These are phyloP conservation scores for Emydura subglobosa DNA, from an alignment of 2,113 vertebrate genomes.

Conservation along the genomic window DNA sequence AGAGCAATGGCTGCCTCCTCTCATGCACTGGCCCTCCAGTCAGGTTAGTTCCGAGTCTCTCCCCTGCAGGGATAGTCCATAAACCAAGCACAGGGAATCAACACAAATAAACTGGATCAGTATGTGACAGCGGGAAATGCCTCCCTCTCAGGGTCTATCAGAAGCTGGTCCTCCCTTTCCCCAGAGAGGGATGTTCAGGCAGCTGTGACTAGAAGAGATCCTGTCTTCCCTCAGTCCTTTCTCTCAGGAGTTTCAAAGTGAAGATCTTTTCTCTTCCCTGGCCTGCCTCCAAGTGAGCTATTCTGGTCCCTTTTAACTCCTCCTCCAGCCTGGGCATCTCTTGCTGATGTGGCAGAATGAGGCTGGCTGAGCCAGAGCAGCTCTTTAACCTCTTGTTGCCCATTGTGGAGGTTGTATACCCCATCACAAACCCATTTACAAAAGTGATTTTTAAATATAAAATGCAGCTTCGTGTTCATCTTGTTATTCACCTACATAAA, in stretches of 20 bases:
- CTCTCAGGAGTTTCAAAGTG: background rate
- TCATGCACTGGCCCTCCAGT: background rate
- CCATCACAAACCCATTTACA: background rate
- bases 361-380: background rate
- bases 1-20: background rate
- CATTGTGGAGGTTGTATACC: background rate
- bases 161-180: background rate
- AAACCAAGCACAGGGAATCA: background rate
- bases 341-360: background rate
- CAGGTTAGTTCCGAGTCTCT: background rate
- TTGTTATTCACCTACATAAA: background rate
- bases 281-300: background rate
- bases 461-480: rapidly evolving
- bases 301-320: background rate
- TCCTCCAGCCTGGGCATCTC: background rate
- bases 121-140: background rate
- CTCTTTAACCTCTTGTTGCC: background rate
- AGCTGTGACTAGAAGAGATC: background rate
- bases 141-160: background rate
- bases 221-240: background rate
- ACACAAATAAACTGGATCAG: background rate
- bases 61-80: background rate
- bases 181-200: background rate
- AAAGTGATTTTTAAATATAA: background rate
- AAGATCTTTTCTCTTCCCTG: background rate